Conservation (phyloP, 2,113 vertebrate genomes). For the Sprattus sprattus region DNA sequence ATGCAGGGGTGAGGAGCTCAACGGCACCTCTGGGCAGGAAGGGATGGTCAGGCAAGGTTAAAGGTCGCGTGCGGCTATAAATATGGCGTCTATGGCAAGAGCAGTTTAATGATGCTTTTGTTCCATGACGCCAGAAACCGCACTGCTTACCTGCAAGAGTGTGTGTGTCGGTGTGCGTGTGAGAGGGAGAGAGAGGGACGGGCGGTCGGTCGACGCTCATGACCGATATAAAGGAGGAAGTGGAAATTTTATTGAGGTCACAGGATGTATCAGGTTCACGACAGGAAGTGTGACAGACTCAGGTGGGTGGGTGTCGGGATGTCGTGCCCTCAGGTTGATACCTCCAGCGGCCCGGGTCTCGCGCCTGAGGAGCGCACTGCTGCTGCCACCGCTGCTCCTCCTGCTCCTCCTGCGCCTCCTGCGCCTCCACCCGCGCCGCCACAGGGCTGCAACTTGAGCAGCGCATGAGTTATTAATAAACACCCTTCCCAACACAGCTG, state of each 20-base stretch:
- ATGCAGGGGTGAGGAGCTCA: neutral
- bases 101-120: conserved; percentile 41
- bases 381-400: neutral
- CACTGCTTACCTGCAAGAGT: neutral
- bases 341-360: neutral
- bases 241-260: conserved; percentile 10
- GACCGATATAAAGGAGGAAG: conserved; percentile 2
- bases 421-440: neutral
- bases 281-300: conserved; percentile 7
- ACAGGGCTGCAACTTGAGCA: neutral
- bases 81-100: conserved; percentile 33
- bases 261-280: conserved; percentile 8
- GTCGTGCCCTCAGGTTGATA: conserved; percentile 2
- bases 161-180: neutral
- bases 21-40: conserved; percentile 8
- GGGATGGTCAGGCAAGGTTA: conserved; percentile 33
- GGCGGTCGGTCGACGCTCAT: neutral
- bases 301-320: conserved; percentile 2
- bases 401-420: neutral
- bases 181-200: neutral
- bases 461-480: conserved; percentile 10
- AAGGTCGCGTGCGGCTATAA: conserved; percentile 26
- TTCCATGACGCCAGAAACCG: conserved; percentile 9
- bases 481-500: neutral
- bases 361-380: neutral